A percentile compares a stretch with the other conserved stretches of the same genome.
These are phyloP conservation scores for Pachycephala philippinensis DNA, from an alignment of 2,113 vertebrate species.

Conservation along the genomic window DNA sequence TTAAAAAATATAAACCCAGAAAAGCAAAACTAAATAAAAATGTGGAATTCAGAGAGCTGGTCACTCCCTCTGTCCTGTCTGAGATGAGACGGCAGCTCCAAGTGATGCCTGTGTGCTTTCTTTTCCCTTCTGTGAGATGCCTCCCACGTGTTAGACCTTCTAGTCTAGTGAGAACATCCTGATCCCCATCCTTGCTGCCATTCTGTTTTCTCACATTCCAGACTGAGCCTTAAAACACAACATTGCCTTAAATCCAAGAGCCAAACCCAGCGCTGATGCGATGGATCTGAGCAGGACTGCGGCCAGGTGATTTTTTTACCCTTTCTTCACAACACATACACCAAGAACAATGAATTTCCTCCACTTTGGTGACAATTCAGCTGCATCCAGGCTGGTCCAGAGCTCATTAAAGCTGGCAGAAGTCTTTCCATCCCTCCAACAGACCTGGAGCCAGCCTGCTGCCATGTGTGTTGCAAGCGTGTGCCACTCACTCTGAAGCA, in stretches of 20 bases:
- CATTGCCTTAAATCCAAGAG: neutral
- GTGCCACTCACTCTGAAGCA: neutral
- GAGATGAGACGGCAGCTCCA: neutral
- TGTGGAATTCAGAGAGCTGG: neutral
- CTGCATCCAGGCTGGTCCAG: neutral
- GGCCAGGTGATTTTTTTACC: neutral
- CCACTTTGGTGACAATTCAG: neutral
- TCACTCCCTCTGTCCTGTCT: neutral
- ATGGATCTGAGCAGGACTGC: neutral
- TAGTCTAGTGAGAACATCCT: neutral
- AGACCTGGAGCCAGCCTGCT: neutral
- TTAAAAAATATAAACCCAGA: neutral
- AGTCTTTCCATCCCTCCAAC: neutral
- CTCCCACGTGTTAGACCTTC: fast-evolving
- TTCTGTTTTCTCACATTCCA: neutral
- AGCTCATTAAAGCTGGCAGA: neutral
- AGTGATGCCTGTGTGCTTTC: neutral
- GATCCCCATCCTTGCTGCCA: neutral
- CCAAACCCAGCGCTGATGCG: neutral
- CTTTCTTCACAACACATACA: neutral
- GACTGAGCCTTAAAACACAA: neutral
- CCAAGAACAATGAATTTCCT: neutral
- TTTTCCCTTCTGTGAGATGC: neutral
- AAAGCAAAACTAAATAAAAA: neutral
- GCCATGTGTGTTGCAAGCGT: neutral